Conservation (phyloP, 2,888 invertebrate species). For the Athripsodes cinereus region DNA sequence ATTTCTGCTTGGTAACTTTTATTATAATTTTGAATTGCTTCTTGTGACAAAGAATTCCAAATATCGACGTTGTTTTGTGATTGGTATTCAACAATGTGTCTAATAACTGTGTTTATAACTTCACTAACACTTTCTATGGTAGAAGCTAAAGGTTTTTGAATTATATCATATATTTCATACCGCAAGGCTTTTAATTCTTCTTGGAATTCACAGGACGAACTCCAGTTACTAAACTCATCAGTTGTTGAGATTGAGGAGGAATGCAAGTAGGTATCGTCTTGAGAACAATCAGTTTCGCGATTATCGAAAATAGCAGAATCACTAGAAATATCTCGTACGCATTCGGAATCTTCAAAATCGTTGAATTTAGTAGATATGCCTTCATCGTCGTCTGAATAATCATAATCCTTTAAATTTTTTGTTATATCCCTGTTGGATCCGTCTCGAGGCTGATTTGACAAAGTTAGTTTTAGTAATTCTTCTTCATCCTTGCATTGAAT, state of each 20-base stretch:
- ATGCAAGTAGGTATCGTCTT: neutral
- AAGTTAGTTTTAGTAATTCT: constrained; percentile 3
- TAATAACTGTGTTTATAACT: constrained; percentile 48
- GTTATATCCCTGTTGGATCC: constrained; percentile 8
- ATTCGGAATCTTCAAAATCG: neutral
- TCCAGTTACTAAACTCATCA: neutral
- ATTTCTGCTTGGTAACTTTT: neutral
- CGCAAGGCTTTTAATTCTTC: constrained; percentile 46
- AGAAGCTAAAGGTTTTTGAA: constrained; percentile 46
- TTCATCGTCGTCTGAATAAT: neutral
- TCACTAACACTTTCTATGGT: constrained; percentile 50
- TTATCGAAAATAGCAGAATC: neutral
- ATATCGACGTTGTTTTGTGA: constrained; percentile 27
- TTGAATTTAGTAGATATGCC: neutral
- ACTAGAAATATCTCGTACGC: neutral
- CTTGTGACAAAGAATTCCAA: neutral
- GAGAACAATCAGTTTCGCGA: neutral
- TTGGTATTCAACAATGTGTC: constrained; percentile 44
- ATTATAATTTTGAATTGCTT: neutral
- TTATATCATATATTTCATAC: constrained; percentile 47
- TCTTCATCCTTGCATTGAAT: constrained; percentile 29
- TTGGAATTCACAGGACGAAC: constrained; percentile 35
- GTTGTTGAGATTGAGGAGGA: neutral
- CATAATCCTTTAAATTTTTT: neutral
- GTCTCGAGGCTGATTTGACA: neutral